Evolutionary conservation across 2,888 invertebrate genomes (phyloP), one percentile per base, ranked within the genome.

Genomic region (Cerceris ruficornis): DNA sequence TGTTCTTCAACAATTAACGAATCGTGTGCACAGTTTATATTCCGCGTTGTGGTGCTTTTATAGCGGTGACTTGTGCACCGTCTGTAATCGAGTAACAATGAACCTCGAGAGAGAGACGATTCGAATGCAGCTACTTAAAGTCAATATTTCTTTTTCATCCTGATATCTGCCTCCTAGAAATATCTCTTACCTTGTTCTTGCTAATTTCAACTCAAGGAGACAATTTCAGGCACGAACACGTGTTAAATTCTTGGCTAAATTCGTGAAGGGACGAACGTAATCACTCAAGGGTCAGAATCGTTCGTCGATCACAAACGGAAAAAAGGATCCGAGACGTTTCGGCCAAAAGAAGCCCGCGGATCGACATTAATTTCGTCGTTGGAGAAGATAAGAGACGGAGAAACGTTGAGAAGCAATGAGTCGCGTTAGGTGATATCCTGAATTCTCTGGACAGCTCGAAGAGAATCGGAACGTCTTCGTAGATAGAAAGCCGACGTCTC

Each of bases 301-400:
- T 11, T 8, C 46, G 2, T 46, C 8, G 11, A 46, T 46, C 11
- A 11, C 46, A 6, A 28, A 28, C 46, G 2, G 11, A 46, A 8
- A 8, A 46, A 46, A 46, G 0, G 0, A 8, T 46, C 11, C 14
- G 15, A 28, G 42, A 49, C 55, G 11, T 41, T 57, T 57, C 46
- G 43, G 8, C n/a, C 59, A 66, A 80, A 80, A 54, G 66, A 67
- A 15, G 7, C 9, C 49, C 59, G n/a, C 6, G 6, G 9, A n/a
- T 41, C 9, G 15, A 74, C 66, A 81, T 82, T 74, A 81, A 77
- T 74, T 74, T 49, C 60, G 73, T 68, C 68, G 67, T 58, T 64
- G 28, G 28, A 39, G 52, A 11, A 54, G 61, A 71, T 71, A 58
- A 46, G 66, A 62, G 66, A 62, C 58, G 66, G 13, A 49, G 39